Conservation (phyloP, 2,888 invertebrate genomes). For the Tachina fera region DNA sequence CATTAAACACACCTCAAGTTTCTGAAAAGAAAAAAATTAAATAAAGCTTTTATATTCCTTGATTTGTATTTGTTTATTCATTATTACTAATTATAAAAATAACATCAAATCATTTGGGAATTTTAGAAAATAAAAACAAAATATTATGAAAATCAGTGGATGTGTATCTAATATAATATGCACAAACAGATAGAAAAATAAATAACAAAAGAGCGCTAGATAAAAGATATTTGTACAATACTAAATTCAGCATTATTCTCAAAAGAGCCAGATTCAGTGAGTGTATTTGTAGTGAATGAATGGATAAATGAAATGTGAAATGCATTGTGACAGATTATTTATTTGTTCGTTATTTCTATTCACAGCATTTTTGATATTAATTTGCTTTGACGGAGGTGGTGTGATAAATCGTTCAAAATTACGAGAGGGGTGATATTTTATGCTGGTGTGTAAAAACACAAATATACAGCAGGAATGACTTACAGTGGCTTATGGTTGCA, state of each 20-base stretch:
- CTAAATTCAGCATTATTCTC: slow-evolving; percentile 36
- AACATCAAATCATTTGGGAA: slow-evolving; percentile 41
- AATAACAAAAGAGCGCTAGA: neutral
- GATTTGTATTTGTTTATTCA: neutral
- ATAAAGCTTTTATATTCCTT: neutral
- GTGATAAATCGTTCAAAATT: slow-evolving; percentile 9
- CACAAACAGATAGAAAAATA: neutral
- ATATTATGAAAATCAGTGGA: neutral
- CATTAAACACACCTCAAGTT: too few species aligned
- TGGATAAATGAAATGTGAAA: slow-evolving; percentile 56
- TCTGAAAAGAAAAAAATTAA: too few species aligned
- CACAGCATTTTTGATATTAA: neutral
- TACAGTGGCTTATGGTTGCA: neutral
- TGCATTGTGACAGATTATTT: slow-evolving; percentile 53
- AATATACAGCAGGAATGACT: neutral
- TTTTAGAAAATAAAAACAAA: neutral
- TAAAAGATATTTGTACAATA: neutral
- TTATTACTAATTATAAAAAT: slow-evolving; percentile 46
- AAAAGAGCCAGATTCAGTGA: slow-evolving; percentile 39
- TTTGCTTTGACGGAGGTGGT: neutral
- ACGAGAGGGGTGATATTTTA: neutral
- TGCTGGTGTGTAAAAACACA: neutral
- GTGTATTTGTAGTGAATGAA: slow-evolving; percentile 25
- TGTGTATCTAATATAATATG: neutral
- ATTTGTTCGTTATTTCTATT: neutral